Evolutionary conservation across 2,888 invertebrate species (phyloP), one percentile per base, ranked within the genome.

Genomic region (Lasioglossum malachurum): DNA sequence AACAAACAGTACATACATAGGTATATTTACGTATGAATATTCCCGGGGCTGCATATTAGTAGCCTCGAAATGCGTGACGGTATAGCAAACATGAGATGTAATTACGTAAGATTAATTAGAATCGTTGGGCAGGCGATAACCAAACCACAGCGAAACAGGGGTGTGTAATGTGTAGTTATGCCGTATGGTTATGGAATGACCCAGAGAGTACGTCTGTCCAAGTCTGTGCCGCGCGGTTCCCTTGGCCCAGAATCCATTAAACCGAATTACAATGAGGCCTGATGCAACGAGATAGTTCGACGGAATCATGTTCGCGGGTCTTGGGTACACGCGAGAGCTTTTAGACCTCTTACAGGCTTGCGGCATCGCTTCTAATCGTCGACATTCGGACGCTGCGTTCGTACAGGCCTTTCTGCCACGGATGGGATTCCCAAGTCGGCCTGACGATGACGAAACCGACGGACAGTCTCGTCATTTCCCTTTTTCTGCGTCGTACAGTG

Each of bases 301-400:
- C 49, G 73, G 23, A 82, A 64, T 64, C 44, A 27, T 38, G 78
- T 64, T 82, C 57, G 31, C 31, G 16, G 64, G 44, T 49, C n/a
- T 41, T 31, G 2, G 77, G 23, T 41, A 69, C 71, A 71, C 71
- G 71, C 41, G 71, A 71, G 71, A 35, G 74, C 67, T 53, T 76
- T 46, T 64, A 49, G 64, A 31, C 7, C 19, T 35, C 31, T 69
- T 71, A n/a, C 53, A 75, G 41, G 19, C 31, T 35, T 71, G 31
- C 57, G 46, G 53, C 35, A 75, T 57, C 31, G 72, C 64, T 64
- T 83, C 31, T 75, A 75, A 80, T 75, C 31, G 16, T 31, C 57
- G n/a, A 57, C 57, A n/a, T 57, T 57, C 57, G 57, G 31, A 64
- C 31, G 31, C 64, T 64, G 31, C 64, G 19, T 64, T 64, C 16